A percentile compares a stretch with the other conserved stretches of the same genome.
These are phyloP conservation scores for Struthidea cinerea DNA, from an alignment of 2,113 vertebrate genomes.

Conservation along the genomic window DNA sequence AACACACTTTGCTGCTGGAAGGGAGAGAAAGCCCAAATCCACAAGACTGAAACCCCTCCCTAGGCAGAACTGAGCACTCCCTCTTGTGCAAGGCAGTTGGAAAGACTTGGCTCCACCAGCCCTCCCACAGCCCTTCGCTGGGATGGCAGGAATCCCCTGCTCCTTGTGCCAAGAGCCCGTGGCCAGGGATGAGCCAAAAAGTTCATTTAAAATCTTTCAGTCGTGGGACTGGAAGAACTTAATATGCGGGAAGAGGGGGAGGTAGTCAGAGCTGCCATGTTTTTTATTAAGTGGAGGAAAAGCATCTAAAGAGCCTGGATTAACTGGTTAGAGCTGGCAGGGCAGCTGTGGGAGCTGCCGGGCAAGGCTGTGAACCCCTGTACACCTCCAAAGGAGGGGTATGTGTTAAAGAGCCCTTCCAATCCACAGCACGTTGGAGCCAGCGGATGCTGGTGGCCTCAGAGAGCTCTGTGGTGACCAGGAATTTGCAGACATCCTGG, in stretches of 20 bases:
- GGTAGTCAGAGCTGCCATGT: background rate
- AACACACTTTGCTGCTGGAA: background rate
- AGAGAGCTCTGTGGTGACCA: background rate
- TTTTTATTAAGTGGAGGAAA: background rate
- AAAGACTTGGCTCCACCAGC: background rate
- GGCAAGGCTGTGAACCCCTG: background rate
- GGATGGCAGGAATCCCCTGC: background rate
- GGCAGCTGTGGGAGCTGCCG: background rate
- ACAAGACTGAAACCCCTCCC: background rate
- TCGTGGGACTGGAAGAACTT: background rate
- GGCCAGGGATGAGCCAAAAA: background rate
- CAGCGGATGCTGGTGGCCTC: background rate
- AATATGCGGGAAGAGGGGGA: background rate
- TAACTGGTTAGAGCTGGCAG: background rate
- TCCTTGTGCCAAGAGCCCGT: background rate
- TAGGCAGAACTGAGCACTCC: background rate
- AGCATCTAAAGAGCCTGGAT: background rate
- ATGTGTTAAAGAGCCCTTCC: background rate
- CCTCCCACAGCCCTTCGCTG: background rate
- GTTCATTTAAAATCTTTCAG: background rate
- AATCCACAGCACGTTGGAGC: background rate
- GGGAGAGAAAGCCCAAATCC: background rate
- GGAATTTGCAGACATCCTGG: background rate
- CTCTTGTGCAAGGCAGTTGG: background rate
- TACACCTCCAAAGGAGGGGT: fast-evolving